Evolutionary conservation across 2,113 vertebrate genomes (phyloP).

Genomic region (Nothoprocta pentlandii): DNA sequence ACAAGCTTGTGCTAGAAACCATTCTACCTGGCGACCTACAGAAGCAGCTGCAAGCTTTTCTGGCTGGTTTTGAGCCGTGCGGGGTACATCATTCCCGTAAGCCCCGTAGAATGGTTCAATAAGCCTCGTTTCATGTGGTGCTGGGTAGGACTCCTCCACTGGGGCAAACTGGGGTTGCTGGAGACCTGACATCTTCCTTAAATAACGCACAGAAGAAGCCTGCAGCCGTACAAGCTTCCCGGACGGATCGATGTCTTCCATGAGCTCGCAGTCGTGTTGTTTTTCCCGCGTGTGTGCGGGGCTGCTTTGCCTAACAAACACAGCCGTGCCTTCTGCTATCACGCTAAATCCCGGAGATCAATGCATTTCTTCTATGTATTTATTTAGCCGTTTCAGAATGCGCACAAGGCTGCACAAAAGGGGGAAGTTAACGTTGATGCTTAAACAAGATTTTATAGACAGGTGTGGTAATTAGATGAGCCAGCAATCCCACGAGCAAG

Average conservation of each 20-base stretch:
- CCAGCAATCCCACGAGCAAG: background rate
- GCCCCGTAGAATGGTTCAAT: background rate
- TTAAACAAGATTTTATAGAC: background rate
- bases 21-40: background rate
- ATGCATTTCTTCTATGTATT: slow-evolving; percentile 26
- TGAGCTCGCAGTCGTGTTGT: background rate
- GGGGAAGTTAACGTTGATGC: background rate
- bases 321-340: background rate
- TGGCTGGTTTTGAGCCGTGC: background rate
- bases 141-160: background rate
- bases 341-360: slow-evolving; percentile 20
- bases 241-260: background rate
- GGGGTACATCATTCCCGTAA: background rate
- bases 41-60: background rate
- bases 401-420: background rate
- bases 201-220: background rate
- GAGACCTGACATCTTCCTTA: background rate
- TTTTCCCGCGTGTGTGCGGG: background rate
- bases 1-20: background rate
- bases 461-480: background rate
- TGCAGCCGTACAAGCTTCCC: background rate
- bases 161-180: background rate
- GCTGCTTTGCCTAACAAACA: background rate
- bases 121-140: background rate
- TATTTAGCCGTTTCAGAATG: background rate